A percentile compares a stretch with the other conserved stretches of the same genome.
Evolutionary conservation across 1,140 invertebrate genomes (phyloP).

Genomic region (Habropoda laboriosa): DNA sequence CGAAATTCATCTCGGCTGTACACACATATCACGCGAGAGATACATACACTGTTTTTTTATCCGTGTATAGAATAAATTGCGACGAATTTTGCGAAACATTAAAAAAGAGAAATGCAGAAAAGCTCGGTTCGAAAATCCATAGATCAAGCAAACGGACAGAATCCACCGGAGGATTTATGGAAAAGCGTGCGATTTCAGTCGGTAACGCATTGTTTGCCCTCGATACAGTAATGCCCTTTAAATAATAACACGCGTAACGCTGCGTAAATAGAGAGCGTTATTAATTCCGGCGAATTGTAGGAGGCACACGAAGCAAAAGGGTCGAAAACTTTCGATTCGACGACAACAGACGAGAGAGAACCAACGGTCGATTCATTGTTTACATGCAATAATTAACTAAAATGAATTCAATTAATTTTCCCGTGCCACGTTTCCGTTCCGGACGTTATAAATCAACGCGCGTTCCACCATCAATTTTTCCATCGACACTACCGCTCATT

Average conservation of each 20-base stretch:
- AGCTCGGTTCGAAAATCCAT: too few relatives aligned
- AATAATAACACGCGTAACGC: conserved; percentile 8
- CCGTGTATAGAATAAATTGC: neutral
- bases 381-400: conserved; percentile 37
- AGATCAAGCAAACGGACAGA: neutral
- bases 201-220: neutral
- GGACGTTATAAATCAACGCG: conserved; percentile 18
- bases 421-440: neutral
- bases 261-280: conserved; percentile 14
- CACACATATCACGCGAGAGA: too few relatives aligned
- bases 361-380: neutral
- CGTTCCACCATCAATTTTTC: conserved; percentile 7
- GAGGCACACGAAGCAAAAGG: neutral
- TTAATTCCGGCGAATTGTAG: conserved; percentile 30
- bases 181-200: neutral
- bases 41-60: too few relatives aligned
- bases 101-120: neutral
- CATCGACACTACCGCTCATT: neutral
- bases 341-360: neutral
- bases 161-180: neutral
- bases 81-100: neutral
- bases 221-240: neutral
- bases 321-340: conserved; percentile 4
- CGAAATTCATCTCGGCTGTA: too few relatives aligned
- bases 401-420: conserved; percentile 36